phyloP scores from a whole-genome alignment of 2,797 vertebrate species.

The Rhinoraja longicauda region DNA sequence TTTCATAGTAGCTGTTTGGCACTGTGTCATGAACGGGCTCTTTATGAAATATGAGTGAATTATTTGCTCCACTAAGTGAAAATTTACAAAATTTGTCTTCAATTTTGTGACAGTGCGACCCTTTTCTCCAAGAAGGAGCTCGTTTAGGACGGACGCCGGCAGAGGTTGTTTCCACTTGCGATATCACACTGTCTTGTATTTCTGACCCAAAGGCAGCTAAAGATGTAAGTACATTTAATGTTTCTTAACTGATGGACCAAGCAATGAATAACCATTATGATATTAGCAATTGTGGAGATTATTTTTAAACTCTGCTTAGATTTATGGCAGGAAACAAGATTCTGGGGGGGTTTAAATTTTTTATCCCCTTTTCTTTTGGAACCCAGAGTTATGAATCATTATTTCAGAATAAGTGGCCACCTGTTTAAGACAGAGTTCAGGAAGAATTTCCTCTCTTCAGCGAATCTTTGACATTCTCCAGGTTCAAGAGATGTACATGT shows the following conservation, averaged over 20 bases:
- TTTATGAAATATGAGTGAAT: neutral
- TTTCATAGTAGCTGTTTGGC: neutral
- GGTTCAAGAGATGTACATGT: too few relatives aligned
- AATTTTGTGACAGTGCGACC: conserved; percentile 73
- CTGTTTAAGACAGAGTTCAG: too few relatives aligned
- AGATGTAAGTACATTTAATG: conserved; percentile 72
- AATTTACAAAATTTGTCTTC: neutral
- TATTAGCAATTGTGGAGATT: neutral
- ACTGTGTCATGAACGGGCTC: neutral
- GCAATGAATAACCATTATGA: neutral
- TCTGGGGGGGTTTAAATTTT: too few relatives aligned
- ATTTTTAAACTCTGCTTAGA: neutral
- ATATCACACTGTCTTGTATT: conserved; percentile 97
- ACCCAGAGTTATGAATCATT: too few relatives aligned
- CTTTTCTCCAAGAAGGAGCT: conserved; percentile 97
- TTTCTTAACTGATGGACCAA: neutral
- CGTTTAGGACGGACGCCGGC: conserved; percentile 90
- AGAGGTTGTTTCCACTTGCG: conserved; percentile 94
- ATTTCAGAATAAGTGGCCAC: too few relatives aligned
- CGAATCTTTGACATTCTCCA: too few relatives aligned
- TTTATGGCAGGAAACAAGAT: neutral
- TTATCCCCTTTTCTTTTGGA: too few relatives aligned
- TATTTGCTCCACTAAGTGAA: neutral
- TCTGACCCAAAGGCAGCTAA: conserved; percentile 94
- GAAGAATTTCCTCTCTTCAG: too few relatives aligned